Percentiles rank a stretch among this genome's conserved stretches.
These are phyloP conservation scores for Muscina levida DNA, from an alignment of 2,888 invertebrate genomes.

Conservation along the genomic window DNA sequence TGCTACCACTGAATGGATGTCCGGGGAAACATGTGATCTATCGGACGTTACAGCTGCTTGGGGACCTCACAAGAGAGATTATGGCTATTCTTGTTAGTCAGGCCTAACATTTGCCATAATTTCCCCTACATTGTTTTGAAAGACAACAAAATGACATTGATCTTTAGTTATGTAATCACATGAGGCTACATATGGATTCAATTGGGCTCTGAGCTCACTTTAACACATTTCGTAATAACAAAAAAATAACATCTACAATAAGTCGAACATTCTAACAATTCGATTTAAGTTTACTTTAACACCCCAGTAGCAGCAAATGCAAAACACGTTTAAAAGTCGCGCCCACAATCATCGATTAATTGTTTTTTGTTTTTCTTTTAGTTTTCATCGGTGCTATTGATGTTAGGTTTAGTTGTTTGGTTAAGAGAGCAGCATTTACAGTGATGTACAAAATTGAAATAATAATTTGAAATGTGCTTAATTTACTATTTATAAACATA, in stretches of 20 bases:
- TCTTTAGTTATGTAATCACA: conserved; percentile 3
- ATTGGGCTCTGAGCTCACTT: neutral
- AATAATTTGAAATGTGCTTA: no score
- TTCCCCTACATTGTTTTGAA: no score
- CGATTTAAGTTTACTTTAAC: neutral
- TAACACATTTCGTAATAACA: neutral
- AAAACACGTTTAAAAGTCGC: conserved; percentile 52
- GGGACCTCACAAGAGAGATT: no score
- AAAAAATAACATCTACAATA: neutral
- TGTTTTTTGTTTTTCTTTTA: neutral
- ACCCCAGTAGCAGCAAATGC: neutral
- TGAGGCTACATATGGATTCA: neutral
- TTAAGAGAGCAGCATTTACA: no score
- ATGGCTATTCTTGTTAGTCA: no score
- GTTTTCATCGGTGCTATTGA: conserved; percentile 1
- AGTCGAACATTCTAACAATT: neutral
- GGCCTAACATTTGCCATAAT: no score
- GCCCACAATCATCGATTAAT: conserved; percentile 57
- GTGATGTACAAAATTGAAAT: no score
- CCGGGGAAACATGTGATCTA: no score
- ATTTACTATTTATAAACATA: no score
- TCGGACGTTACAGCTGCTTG: no score
- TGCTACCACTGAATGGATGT: no score
- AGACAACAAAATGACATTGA: neutral
- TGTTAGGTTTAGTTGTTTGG: no score